Conservation (phyloP, 2,888 invertebrate species). For the Polymixis flavicincta region DNA sequence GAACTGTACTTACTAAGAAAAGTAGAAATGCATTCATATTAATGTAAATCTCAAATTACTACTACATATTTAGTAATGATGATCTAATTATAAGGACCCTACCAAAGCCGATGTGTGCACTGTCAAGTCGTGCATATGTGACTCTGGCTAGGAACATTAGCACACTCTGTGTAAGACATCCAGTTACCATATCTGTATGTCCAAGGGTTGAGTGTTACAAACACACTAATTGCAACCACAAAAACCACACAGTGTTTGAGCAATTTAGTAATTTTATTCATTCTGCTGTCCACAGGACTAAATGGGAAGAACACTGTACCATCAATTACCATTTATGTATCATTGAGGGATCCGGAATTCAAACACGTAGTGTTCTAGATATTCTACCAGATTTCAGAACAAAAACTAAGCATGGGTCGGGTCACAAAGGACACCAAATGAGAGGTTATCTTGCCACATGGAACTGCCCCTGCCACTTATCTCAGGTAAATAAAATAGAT, state of each 20-base stretch:
- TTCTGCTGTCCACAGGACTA: constrained; percentile 28
- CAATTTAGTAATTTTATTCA: constrained; percentile 4
- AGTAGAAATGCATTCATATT: no score
- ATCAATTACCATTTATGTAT: no score
- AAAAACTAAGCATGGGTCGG: no score
- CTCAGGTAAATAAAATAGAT: constrained; percentile 26
- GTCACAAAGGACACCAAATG: not conserved
- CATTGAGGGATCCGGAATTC: no score
- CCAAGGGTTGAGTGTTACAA: constrained; percentile 88
- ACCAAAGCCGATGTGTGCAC: constrained; percentile 88
- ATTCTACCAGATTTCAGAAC: no score
- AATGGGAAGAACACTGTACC: no score
- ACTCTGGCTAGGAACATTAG: constrained; percentile 89
- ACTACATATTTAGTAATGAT: no score
- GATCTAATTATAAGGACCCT: no score
- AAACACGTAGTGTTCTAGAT: no score
- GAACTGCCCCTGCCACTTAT: not conserved
- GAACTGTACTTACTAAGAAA: no score
- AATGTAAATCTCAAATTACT: no score
- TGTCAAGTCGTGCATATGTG: constrained; percentile 79
- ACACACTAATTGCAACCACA: not conserved
- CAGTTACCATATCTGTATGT: constrained; percentile 76
- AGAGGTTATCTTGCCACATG: constrained; percentile 5
- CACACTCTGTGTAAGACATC: constrained; percentile 88
- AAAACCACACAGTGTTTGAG: not conserved